Conservation (phyloP, 2,797 vertebrate species). For the Crossoptilon crossoptilon region DNA sequence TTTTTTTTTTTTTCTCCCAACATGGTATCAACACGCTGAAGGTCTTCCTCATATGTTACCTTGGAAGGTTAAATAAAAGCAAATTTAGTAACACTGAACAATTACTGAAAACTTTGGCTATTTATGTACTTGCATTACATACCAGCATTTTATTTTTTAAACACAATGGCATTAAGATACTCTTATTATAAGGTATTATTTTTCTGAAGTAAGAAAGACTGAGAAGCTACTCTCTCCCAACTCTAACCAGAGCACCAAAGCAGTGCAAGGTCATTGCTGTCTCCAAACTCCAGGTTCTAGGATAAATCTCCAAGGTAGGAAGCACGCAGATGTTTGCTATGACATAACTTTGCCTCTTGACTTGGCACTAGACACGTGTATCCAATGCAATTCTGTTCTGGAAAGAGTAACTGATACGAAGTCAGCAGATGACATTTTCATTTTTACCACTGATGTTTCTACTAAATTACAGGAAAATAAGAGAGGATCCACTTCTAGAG, state of each 20-base stretch:
- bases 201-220: slow-evolving; percentile 9
- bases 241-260: not conserved
- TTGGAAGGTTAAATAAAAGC: slow-evolving; percentile 63
- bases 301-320: not conserved
- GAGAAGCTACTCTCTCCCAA: slow-evolving; percentile 36
- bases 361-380: not conserved
- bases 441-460: not conserved
- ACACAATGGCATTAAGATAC: slow-evolving; percentile 64
- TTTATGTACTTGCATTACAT: slow-evolving; percentile 61
- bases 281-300: not conserved
- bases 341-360: not conserved
- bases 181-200: slow-evolving; percentile 35
- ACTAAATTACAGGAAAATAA: not conserved
- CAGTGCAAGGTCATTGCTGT: not conserved
- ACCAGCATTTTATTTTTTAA: slow-evolving; percentile 24
- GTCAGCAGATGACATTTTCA: no score
- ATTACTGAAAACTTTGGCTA: slow-evolving; percentile 70
- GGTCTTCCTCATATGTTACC: slow-evolving; percentile 62
- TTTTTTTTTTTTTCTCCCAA: not conserved
- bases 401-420: slow-evolving; percentile 6
- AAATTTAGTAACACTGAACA: slow-evolving; percentile 69
- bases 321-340: not conserved
- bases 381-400: slow-evolving; percentile 49
- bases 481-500: rapidly evolving
- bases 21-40: slow-evolving; percentile 53